phyloP scores from a whole-genome alignment of 2,888 invertebrate genomes.

The Andrena hattorfiana region DNA sequence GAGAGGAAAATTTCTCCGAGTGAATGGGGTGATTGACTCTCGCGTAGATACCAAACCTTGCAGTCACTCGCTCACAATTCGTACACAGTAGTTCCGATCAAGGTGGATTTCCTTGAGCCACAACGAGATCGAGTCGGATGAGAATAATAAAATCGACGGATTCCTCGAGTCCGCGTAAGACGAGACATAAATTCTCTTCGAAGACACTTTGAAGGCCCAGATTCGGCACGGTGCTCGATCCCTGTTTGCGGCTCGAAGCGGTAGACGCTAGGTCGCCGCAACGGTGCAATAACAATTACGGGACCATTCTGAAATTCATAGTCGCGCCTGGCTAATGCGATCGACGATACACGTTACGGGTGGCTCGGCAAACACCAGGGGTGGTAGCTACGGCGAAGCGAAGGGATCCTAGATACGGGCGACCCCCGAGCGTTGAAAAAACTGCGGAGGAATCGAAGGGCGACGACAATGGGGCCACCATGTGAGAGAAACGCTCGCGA shows the following conservation, averaged over 20 bases:
- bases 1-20: too few relatives aligned
- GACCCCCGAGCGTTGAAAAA: conserved; percentile 56
- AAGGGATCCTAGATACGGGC: conserved; percentile 36
- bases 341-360: conserved; percentile 81
- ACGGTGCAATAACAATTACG: conserved; percentile 68
- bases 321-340: conserved; percentile 78
- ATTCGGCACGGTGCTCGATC: conserved; percentile 28
- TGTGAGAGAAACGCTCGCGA: conserved; percentile 75
- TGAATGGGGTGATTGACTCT: too few relatives aligned
- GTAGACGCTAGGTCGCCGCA: conserved; percentile 49
- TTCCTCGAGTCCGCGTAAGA: neutral
- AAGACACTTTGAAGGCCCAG: conserved; percentile 1
- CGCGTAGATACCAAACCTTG: too few relatives aligned
- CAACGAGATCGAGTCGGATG: neutral
- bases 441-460: conserved; percentile 55
- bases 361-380: conserved; percentile 79
- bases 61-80: too few relatives aligned
- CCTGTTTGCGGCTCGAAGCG: conserved; percentile 46
- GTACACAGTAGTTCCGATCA: too few relatives aligned
- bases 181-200: neutral
- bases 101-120: too few relatives aligned
- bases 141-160: neutral
- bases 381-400: conserved; percentile 53
- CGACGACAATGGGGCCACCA: conserved; percentile 78
- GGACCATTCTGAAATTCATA: conserved; percentile 78